phyloP scores from a whole-genome alignment of 2,888 invertebrate species.

The Agrilus cyanescens region DNA sequence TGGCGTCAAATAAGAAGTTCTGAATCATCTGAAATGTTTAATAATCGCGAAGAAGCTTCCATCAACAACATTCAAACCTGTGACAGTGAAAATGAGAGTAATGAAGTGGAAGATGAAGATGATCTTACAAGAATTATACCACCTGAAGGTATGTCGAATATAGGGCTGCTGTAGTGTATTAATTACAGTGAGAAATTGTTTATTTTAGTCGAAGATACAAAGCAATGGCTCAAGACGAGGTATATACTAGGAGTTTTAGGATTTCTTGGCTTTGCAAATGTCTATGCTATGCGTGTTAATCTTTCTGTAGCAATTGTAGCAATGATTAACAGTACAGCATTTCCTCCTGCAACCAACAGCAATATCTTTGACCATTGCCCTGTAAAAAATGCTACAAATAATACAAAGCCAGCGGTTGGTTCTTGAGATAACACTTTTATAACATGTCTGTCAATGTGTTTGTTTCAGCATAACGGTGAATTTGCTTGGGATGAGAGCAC shows the following conservation, averaged over 20 bases:
- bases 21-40: no score
- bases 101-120: constrained; percentile 31
- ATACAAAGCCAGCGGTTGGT: constrained; percentile 24
- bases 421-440: background rate
- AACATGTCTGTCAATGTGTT: constrained; percentile 11
- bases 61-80: constrained; percentile 4
- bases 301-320: constrained; percentile 90
- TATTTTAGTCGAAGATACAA: constrained; percentile 46
- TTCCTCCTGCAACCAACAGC: constrained; percentile 43
- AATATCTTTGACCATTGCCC: constrained; percentile 52
- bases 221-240: constrained; percentile 58
- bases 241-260: constrained; percentile 73
- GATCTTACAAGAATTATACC: constrained; percentile 33
- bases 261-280: constrained; percentile 78
- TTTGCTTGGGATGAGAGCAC: constrained; percentile 69
- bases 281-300: constrained; percentile 84
- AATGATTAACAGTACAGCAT: constrained; percentile 72
- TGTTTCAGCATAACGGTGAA: constrained; percentile 51
- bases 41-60: constrained; percentile 4
- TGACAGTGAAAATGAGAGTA: constrained; percentile 20
- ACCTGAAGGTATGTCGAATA: constrained; percentile 28
- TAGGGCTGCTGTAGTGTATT: background rate
- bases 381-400: constrained; percentile 35
- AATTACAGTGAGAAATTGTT: constrained; percentile 4
- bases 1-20: no score